phyloP scores from a whole-genome alignment of 2,797 vertebrate genomes.

The Oreortyx pictus region DNA sequence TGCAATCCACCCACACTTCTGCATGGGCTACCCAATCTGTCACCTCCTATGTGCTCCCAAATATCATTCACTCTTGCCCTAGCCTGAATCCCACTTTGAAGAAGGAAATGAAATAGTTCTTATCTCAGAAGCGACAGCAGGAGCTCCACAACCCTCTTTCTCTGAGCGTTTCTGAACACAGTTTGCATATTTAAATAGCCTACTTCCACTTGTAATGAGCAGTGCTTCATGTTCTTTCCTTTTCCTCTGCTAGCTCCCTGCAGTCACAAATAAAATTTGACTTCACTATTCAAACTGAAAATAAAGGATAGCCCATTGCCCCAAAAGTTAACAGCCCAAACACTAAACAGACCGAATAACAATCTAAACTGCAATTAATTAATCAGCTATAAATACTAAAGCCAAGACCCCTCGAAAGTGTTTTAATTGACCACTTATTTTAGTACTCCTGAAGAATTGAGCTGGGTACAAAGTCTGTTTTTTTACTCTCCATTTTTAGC shows the following conservation, averaged over 20 bases:
- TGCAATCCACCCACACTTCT: conserved; percentile 2
- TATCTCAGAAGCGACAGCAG: background rate
- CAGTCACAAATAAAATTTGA: background rate
- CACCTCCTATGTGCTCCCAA: background rate
- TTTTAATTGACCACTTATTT: background rate
- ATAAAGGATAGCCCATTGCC: background rate
- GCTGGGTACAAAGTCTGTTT: background rate
- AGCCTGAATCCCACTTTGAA: background rate
- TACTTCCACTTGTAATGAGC: background rate
- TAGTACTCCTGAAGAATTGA: background rate
- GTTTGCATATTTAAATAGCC: conserved; percentile 34
- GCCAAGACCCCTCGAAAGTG: background rate
- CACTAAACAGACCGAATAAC: background rate
- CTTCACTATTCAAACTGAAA: background rate
- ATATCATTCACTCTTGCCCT: background rate
- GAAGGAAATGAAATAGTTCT: accelerated
- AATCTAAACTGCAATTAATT: background rate
- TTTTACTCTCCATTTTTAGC: background rate
- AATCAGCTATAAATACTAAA: background rate
- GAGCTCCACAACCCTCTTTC: background rate
- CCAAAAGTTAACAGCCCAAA: background rate
- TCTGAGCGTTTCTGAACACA: background rate
- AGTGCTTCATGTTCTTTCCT: background rate
- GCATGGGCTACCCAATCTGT: background rate
- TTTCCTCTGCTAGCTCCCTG: background rate